Conservation (phyloP, 2,797 vertebrate genomes). For the Leucoraja ocellata region DNA sequence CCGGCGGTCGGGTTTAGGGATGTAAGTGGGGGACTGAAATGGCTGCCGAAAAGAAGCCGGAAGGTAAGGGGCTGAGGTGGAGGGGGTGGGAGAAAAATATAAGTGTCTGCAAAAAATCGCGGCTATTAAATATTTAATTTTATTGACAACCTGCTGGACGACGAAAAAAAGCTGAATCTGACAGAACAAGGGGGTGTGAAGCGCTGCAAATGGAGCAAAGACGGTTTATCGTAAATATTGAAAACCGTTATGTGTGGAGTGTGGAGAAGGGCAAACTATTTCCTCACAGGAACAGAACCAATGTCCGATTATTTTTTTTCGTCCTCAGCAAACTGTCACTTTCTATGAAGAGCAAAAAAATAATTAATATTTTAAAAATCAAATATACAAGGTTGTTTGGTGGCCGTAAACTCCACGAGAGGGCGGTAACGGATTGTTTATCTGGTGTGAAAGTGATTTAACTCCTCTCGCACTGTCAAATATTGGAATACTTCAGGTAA, state of each 20-base stretch:
- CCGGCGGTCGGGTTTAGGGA: slow-evolving; percentile 35
- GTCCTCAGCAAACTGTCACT: slow-evolving; percentile 11
- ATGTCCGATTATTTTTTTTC: background rate
- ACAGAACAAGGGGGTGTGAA: slow-evolving; percentile 36
- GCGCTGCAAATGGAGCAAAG: slow-evolving; percentile 22
- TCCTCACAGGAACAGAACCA: background rate
- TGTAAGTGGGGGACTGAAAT: slow-evolving; percentile 62
- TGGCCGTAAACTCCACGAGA: slow-evolving; percentile 24
- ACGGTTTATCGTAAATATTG: slow-evolving; percentile 7
- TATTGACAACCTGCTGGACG: slow-evolving; percentile 8
- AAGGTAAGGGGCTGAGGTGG: slow-evolving; percentile 77
- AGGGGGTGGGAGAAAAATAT: background rate
- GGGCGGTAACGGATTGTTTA: slow-evolving; percentile 37
- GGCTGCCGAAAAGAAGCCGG: slow-evolving; percentile 99
- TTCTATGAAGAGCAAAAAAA: background rate
- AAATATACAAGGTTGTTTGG: slow-evolving; percentile 4
- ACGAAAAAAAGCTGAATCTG: slow-evolving; percentile 25
- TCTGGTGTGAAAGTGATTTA: slow-evolving; percentile 29
- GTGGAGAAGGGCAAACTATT: background rate
- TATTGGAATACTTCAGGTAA: background rate
- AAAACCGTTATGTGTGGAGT: background rate
- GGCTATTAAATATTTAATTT: slow-evolving; percentile 11
- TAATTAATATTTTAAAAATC: slow-evolving; percentile 12
- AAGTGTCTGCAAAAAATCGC: background rate
- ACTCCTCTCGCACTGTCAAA: slow-evolving; percentile 8